phyloP scores from a whole-genome alignment of 2,888 invertebrate species.

The Plebejus melissa region DNA sequence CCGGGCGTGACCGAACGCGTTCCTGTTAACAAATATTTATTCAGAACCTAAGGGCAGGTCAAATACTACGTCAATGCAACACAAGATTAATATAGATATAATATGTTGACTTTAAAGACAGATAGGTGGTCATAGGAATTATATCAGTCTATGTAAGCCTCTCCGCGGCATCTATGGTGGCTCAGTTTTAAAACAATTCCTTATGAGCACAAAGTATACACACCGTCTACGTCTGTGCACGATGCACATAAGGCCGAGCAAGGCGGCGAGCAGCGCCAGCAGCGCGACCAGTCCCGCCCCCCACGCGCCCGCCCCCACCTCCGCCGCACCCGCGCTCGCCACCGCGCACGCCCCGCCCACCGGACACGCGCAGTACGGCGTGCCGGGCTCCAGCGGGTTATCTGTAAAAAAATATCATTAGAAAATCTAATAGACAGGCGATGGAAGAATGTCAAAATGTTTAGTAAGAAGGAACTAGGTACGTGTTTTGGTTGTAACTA shows the following conservation, averaged over 20 bases:
- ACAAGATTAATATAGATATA: too few relatives aligned
- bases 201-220: conserved; percentile 38
- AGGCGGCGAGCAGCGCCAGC: conserved; percentile 48
- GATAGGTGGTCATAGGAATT: too few relatives aligned
- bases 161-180: too few relatives aligned
- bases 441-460: background rate
- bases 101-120: too few relatives aligned
- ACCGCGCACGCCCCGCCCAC: conserved; percentile 46
- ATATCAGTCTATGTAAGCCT: too few relatives aligned
- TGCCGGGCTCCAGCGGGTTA: conserved; percentile 53
- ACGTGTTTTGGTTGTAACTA: too few relatives aligned
- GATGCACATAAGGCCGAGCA: conserved; percentile 50
- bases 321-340: conserved; percentile 33
- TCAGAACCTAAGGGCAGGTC: background rate
- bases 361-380: conserved; percentile 58
- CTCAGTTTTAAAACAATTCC: too few relatives aligned
- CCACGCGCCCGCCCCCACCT: conserved; percentile 44
- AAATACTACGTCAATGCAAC: background rate
- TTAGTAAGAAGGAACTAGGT: background rate
- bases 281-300: conserved; percentile 49
- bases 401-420: conserved; percentile 40
- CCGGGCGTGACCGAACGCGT: conserved; percentile 87
- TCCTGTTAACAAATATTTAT: conserved; percentile 52
- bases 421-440: background rate
- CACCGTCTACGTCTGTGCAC: conserved; percentile 62